Base-by-base conservation (phyloP, 37 sponge, comb jelly and placozoan species). In the Amphimedon queenslandica region DNA sequence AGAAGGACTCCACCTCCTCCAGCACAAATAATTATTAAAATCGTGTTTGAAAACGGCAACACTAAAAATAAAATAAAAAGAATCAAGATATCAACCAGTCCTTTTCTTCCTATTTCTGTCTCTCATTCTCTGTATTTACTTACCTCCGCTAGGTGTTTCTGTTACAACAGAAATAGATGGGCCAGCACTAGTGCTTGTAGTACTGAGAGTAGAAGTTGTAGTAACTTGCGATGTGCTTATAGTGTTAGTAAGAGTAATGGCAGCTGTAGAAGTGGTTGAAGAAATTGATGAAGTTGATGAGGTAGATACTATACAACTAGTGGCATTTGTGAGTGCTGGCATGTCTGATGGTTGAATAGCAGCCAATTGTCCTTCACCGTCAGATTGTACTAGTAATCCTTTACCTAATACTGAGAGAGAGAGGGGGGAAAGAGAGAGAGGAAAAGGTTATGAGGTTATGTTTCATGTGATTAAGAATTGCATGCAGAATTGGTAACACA, bases 1-100 rank as follows among this genome's bases (percentile, higher is more conserved):
- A 80, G 40, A 4, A 80, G 10, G 36, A 87, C 30, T 2, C 64
- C 51, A 8, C 8, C 51, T 47, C 8, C 13, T 47, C 51, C 51
- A 47, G 13, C 51, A 47, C 51, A 47, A n/a, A n/a, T n/a, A n/a
- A n/a, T n/a, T n/a, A n/a, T n/a, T n/a, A n/a, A n/a, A n/a, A n/a
- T n/a, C n/a, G n/a, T n/a, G n/a, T n/a, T n/a, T n/a, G n/a, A n/a
- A n/a, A n/a, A n/a, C n/a, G n/a, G n/a, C n/a, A n/a, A n/a, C n/a
- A n/a, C n/a, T n/a, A n/a, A n/a, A n/a, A n/a, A n/a, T n/a, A n/a
- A n/a, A n/a, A n/a, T n/a, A n/a, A n/a, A n/a, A n/a, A n/a, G n/a
- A n/a, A n/a, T n/a, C n/a, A n/a, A n/a, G n/a, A n/a, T n/a, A n/a
- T n/a, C n/a, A n/a, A n/a, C n/a, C n/a, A n/a, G n/a, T n/a, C n/a